These are phyloP conservation scores for Bugulina stolonifera DNA, from an alignment of 2,888 invertebrate species.

Conservation along the genomic window DNA sequence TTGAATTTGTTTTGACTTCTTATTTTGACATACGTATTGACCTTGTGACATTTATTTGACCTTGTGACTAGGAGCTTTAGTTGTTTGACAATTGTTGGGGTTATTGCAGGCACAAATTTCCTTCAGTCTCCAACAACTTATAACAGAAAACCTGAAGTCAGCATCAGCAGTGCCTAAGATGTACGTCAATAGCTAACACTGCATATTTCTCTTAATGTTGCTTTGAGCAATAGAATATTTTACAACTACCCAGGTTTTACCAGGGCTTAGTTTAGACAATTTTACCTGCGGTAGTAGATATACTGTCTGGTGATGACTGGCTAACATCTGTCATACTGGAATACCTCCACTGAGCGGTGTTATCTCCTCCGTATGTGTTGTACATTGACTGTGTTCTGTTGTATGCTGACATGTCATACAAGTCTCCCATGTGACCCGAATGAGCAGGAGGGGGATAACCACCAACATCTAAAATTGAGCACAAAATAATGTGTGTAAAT, in stretches of 20 bases:
- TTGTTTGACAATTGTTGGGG: background rate
- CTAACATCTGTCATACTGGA: constrained; percentile 16
- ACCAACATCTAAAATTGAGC: background rate
- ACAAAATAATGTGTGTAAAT: too few relatives aligned
- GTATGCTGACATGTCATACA: constrained; percentile 21
- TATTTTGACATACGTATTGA: constrained; percentile 13
- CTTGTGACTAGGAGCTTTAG: background rate
- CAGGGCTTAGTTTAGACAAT: too few relatives aligned
- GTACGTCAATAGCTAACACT: too few relatives aligned
- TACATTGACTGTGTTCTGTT: constrained; percentile 18
- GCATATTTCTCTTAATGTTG: too few relatives aligned
- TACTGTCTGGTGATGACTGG: constrained; percentile 18
- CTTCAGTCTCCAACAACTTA: too few relatives aligned
- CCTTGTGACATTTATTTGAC: constrained; percentile 4
- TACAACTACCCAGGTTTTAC: too few relatives aligned
- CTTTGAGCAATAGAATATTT: too few relatives aligned
- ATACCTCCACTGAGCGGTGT: background rate
- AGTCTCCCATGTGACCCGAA: background rate
- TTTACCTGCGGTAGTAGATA: background rate
- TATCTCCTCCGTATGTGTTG: background rate
- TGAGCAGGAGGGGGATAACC: constrained; percentile 23
- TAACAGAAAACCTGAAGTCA: too few relatives aligned
- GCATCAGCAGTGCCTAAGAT: too few relatives aligned
- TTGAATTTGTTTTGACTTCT: constrained; percentile 16
- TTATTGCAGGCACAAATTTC: background rate